Evolutionary conservation across 2,113 vertebrate genomes (phyloP).

Genomic region (Xiphorhynchus elegans): DNA sequence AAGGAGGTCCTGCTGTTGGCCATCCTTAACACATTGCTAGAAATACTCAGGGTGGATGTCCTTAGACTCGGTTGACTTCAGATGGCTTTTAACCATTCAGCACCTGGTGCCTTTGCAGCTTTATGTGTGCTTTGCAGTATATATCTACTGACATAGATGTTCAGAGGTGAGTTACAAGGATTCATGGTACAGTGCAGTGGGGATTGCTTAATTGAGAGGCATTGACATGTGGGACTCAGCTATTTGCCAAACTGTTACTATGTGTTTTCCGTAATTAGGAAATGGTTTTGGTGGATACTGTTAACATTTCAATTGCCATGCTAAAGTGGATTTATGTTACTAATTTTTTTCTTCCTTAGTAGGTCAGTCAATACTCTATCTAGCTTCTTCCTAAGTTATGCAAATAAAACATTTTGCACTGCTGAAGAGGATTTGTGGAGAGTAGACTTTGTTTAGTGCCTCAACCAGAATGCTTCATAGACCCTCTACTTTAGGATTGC

Average conservation of each 20-base stretch:
- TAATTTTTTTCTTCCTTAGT: background rate
- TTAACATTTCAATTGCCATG: background rate
- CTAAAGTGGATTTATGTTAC: background rate
- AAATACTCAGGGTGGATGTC: background rate
- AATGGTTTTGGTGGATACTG: background rate
- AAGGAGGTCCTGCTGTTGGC: background rate
- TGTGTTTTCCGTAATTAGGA: background rate
- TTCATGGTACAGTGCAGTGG: background rate
- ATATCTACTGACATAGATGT: rapidly evolving
- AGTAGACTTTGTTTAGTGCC: background rate
- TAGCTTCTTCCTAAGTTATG: background rate
- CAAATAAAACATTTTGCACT: background rate
- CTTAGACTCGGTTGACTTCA: background rate
- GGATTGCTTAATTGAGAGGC: background rate
- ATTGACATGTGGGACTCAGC: background rate
- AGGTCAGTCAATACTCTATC: background rate
- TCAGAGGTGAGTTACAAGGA: background rate
- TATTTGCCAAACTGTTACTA: background rate
- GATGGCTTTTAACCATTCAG: background rate
- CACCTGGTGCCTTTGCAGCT: background rate
- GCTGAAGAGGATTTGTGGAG: background rate
- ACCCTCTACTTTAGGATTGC: background rate
- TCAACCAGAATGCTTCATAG: background rate
- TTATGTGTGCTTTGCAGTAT: background rate
- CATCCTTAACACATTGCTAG: background rate